phyloP scores from a whole-genome alignment of 2,113 vertebrate genomes.

The Forbesichthys agassizii region DNA sequence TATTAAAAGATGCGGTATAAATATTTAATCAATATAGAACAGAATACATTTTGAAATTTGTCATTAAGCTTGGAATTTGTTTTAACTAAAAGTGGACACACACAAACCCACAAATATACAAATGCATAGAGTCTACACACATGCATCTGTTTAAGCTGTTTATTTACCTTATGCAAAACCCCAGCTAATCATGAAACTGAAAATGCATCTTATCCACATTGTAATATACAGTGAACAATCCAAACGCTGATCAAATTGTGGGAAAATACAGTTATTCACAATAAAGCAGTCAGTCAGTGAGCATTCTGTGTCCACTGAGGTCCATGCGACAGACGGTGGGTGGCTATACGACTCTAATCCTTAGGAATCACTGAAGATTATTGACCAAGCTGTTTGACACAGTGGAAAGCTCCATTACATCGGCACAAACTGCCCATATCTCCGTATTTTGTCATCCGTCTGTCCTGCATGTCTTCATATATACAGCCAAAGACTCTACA shows the following conservation, averaged over 20 bases:
- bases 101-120: background rate
- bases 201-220: no score
- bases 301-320: constrained; percentile 44
- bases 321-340: constrained; percentile 71
- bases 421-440: constrained; percentile 56
- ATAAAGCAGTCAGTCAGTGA: constrained; percentile 41
- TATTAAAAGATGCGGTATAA: constrained; percentile 14
- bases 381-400: constrained; percentile 76
- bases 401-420: constrained; percentile 57
- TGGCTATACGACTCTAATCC: constrained; percentile 77
- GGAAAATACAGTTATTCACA: constrained; percentile 6
- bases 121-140: background rate
- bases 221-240: no score
- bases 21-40: background rate
- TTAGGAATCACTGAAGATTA: constrained; percentile 76
- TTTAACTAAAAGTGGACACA: background rate
- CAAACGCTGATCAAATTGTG: no score
- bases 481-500: constrained; percentile 25
- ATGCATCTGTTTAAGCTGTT: no score
- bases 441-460: constrained; percentile 63
- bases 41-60: background rate
- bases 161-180: no score
- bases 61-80: background rate
- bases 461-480: constrained; percentile 36
- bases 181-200: background rate